Base-by-base conservation (phyloP, 1,140 invertebrate species). In the Drosophila persimilis region DNA sequence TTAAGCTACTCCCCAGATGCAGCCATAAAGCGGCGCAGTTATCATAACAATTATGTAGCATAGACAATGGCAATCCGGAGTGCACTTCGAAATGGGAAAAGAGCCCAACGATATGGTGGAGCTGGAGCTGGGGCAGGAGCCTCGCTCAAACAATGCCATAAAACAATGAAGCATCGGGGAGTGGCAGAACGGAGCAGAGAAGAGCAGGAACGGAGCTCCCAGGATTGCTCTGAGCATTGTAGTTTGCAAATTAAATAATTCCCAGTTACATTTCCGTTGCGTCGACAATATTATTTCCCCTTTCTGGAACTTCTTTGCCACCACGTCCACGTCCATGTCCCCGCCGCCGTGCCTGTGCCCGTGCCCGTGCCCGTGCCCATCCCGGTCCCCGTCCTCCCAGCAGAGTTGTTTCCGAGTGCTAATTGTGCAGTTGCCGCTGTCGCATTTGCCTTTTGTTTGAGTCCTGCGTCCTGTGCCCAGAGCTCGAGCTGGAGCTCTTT, bases 221-320 rank as follows among this genome's bases (percentile, higher is more conserved):
- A 43, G 57, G 57, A 61, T 58, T 75, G 56, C 73, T 43, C 63
- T 64, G 56, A 63, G 73, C 77, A 81, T 88, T 81, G 77, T 86
- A 86, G 81, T 78, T 86, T 81, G 81, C 81, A 86, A 86, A 86
- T 86, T 86, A 86, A 86, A 86, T 86, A 86, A 86, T 86, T 86
- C 81, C 81, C 81, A 86, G 81, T 86, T 78, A 86, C 81, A 86
- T 86, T 86, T 86, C 81, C 81, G 83, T 88, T 77, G 83, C 78
- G 80, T 84, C 81, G 80, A 73, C 80, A 86, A 86, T 86, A 86
- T 81, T 86, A 88, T 86, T 85, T 86, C 69, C 67, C 81, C 66
- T 72, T 72, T 5, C 35, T 39, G 35, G 73, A 57, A 70, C 66
- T 70, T 78, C 73, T 62, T 80, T 54, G 47, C 59, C 61, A 54